phyloP scores from a whole-genome alignment of 2,888 invertebrate species.

The Tiliacea aurago region DNA sequence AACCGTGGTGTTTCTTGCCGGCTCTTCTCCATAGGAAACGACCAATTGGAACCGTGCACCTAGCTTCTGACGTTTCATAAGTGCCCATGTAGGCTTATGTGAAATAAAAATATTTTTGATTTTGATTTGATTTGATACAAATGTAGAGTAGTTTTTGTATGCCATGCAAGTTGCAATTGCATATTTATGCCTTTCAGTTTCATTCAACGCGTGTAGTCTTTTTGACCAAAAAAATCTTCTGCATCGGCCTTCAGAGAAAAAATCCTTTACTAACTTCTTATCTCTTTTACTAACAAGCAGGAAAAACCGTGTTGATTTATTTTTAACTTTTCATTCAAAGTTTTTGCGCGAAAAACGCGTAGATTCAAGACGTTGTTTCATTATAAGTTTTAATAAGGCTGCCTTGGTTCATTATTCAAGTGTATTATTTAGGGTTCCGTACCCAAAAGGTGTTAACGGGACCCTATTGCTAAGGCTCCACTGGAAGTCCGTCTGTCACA shows the following conservation, averaged over 20 bases:
- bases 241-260: not conserved
- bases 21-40: no score
- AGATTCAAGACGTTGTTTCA: slow-evolving; percentile 66
- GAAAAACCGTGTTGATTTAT: slow-evolving; percentile 53
- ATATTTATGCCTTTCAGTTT: no score
- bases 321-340: slow-evolving; percentile 52
- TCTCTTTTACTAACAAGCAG: slow-evolving; percentile 16
- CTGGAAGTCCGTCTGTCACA: not conserved
- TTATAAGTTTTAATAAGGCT: slow-evolving; percentile 79
- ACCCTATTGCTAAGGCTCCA: not conserved
- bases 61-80: no score
- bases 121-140: no score
- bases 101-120: no score
- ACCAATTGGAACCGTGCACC: no score
- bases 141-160: no score
- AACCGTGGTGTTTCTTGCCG: no score
- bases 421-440: slow-evolving; percentile 9
- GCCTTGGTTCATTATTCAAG: slow-evolving; percentile 52
- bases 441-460: not conserved
- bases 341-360: slow-evolving; percentile 43
- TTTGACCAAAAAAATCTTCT: not conserved
- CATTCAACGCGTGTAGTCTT: no score
- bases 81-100: no score
- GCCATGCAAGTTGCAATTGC: no score
- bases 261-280: slow-evolving; percentile 4